Conservation (phyloP, 2,888 invertebrate species). For the Campaea margaritaria region DNA sequence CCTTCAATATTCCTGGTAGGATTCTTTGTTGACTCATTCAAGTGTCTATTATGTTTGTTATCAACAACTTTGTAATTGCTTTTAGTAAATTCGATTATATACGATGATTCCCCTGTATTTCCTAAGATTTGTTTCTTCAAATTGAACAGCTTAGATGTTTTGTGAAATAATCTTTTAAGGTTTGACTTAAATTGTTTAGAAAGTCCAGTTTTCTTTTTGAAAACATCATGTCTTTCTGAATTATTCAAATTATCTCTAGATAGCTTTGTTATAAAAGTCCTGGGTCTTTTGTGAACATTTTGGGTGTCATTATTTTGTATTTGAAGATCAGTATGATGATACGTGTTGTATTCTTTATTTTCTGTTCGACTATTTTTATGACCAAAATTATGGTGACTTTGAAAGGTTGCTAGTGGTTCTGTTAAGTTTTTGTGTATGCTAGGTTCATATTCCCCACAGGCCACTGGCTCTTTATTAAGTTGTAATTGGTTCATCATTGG, state of each 20-base stretch:
- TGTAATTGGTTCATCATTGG: constrained; percentile 13
- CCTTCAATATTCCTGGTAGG: constrained; percentile 10
- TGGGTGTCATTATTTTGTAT: not conserved
- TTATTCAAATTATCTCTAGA: constrained; percentile 56
- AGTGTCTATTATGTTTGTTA: constrained; percentile 3
- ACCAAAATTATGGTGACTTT: constrained; percentile 56
- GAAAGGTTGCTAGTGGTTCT: constrained; percentile 48
- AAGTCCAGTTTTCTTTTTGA: constrained; percentile 6
- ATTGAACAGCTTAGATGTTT: constrained; percentile 27
- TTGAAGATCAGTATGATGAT: constrained; percentile 2
- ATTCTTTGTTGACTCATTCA: not conserved
- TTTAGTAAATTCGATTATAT: constrained; percentile 52
- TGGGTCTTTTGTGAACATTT: constrained; percentile 26
- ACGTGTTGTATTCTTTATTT: constrained; percentile 7
- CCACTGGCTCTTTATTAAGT: not conserved
- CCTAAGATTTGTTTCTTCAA: constrained; percentile 18
- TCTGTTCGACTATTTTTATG: constrained; percentile 17
- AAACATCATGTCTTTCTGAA: constrained; percentile 12
- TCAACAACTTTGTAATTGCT: constrained; percentile 21
- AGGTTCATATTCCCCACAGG: not conserved
- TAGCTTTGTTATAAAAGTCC: constrained; percentile 51
- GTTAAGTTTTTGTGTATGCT: constrained; percentile 22
- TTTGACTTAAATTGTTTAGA: constrained; percentile 17
- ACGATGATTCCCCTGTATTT: constrained; percentile 37
- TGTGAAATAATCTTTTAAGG: constrained; percentile 26